Base-by-base conservation (phyloP, 2,113 vertebrate species). In the Zootoca vivipara region DNA sequence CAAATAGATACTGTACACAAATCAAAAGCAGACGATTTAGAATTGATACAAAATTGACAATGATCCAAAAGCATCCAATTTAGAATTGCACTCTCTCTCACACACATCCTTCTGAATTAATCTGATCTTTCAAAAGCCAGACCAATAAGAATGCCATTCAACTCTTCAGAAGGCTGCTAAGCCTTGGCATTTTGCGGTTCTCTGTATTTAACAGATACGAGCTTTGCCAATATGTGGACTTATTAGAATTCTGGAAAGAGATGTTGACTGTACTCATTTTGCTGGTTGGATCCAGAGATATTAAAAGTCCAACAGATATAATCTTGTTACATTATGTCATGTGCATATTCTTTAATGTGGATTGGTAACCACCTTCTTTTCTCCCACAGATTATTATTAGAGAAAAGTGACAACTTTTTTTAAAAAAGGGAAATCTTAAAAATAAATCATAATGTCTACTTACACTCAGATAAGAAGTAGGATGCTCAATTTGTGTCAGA, bases 321-420 rank as follows among this genome's bases (percentile, higher is more conserved):
- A 75, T 42, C 74, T 28, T 26, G 38, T 40, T 42, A 75, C 7
- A 5, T 75, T 75, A 75, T 75, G 28, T 46, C 74, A 77, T 24
- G 33, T 46, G 40, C 40, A 77, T 3, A 26, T 46, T 28, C 5
- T 38, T 38, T 38, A 81, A 30, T 77, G 28, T 16, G 26, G 0
- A 0, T 0, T 78, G 62, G 78, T 58, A 56, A 1, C 26, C 1
- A 83, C 1, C 9, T 75, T 28, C 22, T 46, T 22, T n/a, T 3
- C 16, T 20, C 73, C 65, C 12, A 70, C 67, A n/a, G 33, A 22
- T 70, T 18, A 22, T 83, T 40, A n/a, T 52, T 70, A 30, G 15
- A 52, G 38, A 52, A n/a, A 83, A n/a, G n/a, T 62, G 67, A 82
- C 15, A 20, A 82, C 35, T 40, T 38, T 24, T 18, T 64, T 22